Percentiles rank a stretch among this genome's conserved stretches.
Conservation (phyloP, 2,113 vertebrate species). For the Penelope pileata region DNA sequence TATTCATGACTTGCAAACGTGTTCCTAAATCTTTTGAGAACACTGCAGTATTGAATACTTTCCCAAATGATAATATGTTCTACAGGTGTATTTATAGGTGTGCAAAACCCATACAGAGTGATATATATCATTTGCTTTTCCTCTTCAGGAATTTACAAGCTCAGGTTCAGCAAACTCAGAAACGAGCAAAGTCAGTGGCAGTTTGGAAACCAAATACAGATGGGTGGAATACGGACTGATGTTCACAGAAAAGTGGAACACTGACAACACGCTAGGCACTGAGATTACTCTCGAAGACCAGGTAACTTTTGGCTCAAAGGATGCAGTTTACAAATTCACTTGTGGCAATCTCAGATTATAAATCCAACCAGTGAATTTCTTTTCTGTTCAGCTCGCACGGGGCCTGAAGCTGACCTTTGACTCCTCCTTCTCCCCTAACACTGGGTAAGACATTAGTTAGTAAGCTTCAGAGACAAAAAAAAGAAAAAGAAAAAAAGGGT, state of each 20-base stretch:
- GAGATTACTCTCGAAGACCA: slow-evolving; percentile 93
- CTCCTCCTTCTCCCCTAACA: slow-evolving; percentile 97
- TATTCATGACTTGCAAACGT: neutral
- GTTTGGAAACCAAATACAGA: slow-evolving; percentile 96
- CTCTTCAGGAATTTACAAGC: slow-evolving; percentile 92
- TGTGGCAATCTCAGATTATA: neutral
- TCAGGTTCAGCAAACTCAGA: slow-evolving; percentile 94
- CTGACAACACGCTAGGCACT: slow-evolving; percentile 94
- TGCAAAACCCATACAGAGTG: neutral
- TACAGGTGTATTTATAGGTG: neutral
- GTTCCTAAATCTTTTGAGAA: neutral
- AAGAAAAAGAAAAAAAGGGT: neutral
- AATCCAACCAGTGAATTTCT: slow-evolving; percentile 57
- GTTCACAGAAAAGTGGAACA: slow-evolving; percentile 98
- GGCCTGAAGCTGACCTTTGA: slow-evolving; percentile 97
- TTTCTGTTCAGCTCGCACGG: slow-evolving; percentile 83
- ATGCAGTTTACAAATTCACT: neutral
- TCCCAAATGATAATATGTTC: neutral
- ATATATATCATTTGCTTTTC: neutral
- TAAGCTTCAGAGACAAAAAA: neutral
- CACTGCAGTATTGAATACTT: neutral
- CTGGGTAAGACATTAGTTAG: slow-evolving; percentile 85
- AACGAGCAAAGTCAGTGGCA: slow-evolving; percentile 93
- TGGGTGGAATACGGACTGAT: slow-evolving; percentile 94
- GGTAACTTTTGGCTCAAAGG: slow-evolving; percentile 63